Percentiles rank a stretch among this genome's conserved stretches.
These are phyloP conservation scores for Plecturocebus donacophilus DNA, from an alignment of 2,113 vertebrate genomes.

Conservation along the genomic window DNA sequence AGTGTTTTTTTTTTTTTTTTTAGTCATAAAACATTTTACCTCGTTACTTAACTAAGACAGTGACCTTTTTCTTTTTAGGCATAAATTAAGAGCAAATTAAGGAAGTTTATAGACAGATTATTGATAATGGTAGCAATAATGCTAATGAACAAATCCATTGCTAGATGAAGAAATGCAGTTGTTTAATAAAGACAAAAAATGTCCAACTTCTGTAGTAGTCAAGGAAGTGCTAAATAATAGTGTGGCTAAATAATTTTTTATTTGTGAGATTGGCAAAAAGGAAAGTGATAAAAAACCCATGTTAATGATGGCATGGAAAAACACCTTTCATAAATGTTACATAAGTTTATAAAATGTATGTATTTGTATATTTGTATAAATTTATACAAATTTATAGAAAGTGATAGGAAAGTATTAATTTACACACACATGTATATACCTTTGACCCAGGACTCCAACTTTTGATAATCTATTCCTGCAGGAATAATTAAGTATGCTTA, in stretches of 20 bases:
- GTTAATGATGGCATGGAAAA: background rate
- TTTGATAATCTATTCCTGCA: background rate
- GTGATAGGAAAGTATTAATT: background rate
- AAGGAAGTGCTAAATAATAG: background rate
- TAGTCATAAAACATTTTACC: background rate
- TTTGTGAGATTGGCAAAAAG: background rate
- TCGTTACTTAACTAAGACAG: background rate
- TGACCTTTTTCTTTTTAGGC: background rate
- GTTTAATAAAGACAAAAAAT: slow-evolving; percentile 16
- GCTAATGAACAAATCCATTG: background rate
- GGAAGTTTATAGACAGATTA: background rate
- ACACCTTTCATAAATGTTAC: background rate
- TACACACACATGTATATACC: background rate
- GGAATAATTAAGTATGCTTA: background rate
- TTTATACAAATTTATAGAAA: background rate
- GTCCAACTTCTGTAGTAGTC: background rate
- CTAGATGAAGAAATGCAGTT: background rate
- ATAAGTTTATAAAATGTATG: background rate
- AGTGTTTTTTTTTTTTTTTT: background rate
- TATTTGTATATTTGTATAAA: background rate
- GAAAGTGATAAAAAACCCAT: background rate
- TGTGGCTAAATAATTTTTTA: background rate
- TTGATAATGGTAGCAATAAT: background rate
- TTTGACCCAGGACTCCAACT: background rate
- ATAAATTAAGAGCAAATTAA: slow-evolving; percentile 29